Base-by-base conservation (phyloP, 1,140 invertebrate genomes). In the Eubasilissa regina region DNA sequence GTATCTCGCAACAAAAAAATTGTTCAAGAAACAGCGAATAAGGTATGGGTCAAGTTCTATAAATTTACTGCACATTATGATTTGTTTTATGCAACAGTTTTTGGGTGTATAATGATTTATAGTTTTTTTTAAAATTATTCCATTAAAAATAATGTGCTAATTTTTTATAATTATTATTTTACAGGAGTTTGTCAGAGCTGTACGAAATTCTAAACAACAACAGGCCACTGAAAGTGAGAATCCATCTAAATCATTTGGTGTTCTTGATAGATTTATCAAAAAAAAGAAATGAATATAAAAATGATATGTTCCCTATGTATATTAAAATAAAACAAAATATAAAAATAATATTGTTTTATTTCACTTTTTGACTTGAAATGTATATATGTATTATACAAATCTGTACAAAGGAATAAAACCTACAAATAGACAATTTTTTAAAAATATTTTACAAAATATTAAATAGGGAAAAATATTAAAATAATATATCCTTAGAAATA, bases 1-100 rank as follows among this genome's bases (percentile, higher is more conserved):
- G 89, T 92, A 66, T 91, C 94, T 60, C 92, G 93, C 80, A 93
- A 94, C 78, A 96, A 96, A 85, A 95, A 94, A 84, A 95, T 95
- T 77, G 90, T 96, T 3, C 93, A 94, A 84, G 93, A 94, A 83
- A 83, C 89, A 76, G 90, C 89, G 47, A 92, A 92, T 87, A 93
- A 91, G 86, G 94, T 93, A 85, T 85, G 85, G 8, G n/a, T 70
- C 13, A 47, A 17, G 0, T 70, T 15, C 25, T 35, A 3, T 35
- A 35, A 3, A 35, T 35, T 1, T 35, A 35, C 25, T n/a, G n/a
- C n/a, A n/a, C n/a, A n/a, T n/a, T 35, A 35, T 35, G 25, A 35
- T 35, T 35, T 35, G 25, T 35, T 35, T 35, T 35, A 35, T 35
- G 6, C 6, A 3, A 35, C 1, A 3, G 1, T 35, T 35, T 35